Base-by-base conservation (phyloP, 37 sponge, comb jelly and placozoan species). In the Theonella swinhoei region DNA sequence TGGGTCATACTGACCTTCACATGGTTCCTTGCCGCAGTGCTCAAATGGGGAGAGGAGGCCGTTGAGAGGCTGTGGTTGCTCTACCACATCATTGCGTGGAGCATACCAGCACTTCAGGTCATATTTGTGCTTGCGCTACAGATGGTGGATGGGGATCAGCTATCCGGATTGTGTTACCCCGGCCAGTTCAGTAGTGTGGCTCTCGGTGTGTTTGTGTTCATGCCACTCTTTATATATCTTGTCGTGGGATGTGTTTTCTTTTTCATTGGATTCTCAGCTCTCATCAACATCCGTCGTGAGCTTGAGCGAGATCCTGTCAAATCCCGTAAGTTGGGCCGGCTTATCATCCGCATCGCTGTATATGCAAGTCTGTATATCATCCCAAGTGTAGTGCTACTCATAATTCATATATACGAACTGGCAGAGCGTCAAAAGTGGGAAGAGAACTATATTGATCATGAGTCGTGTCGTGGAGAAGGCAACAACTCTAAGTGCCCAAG, bases 31-130 rank as follows among this genome's bases (percentile, higher is more conserved):
- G 97, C 97, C 25, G 95, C 97, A 11, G 79, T 88, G 4, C 82
- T 97, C 40, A 97, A 97, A 81, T 97, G 97, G 97, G 95, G 95
- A 0, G 92, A 94, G 41, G 97, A 97, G 71, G 95, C 97, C 2
- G 92, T 97, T 19, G 95, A 83, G 23, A 75, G 83, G 29, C 68
- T 89, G 33, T 91, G 95, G 85, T 43, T 89, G 0, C 84, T 91
- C 42, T 97, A 91, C 75, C 97, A 97, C 85, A 64, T 83, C 36
- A 28, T 97, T 7, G 93, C 95, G 3, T 97, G 97, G 97, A 70
- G 91, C 62, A 59, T 89, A 0, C 96, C 96, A 14, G 70, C 82
- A 26, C 54, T 95, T 33, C 86, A 90, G 77, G 76, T 87, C 61
- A 68, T 92, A 81, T 68, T 93, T 25, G 76, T 85, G 33, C 59